phyloP scores from a whole-genome alignment of 2,888 invertebrate genomes.

The Phortica magna region DNA sequence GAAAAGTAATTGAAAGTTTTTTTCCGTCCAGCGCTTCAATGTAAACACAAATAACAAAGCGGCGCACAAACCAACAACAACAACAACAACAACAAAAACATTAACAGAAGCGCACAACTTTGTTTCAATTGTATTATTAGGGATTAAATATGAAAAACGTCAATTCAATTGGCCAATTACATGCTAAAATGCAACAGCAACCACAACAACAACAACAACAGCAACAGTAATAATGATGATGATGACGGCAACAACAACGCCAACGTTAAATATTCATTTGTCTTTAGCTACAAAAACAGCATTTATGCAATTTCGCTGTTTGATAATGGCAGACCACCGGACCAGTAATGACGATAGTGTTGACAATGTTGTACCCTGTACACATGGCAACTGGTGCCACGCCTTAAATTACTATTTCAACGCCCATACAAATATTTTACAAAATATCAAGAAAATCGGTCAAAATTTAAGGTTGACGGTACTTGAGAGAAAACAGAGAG shows the following conservation, averaged over 20 bases:
- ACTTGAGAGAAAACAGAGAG: too few relatives aligned
- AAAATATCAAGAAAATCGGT: too few relatives aligned
- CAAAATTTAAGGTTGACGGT: too few relatives aligned
- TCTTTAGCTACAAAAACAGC: not conserved
- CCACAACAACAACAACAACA: not conserved
- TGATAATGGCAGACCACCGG: not conserved
- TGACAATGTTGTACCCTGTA: too few relatives aligned
- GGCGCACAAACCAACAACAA: not conserved
- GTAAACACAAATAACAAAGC: not conserved
- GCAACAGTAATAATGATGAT: too few relatives aligned
- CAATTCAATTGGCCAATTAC: not conserved
- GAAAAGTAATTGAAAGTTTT: not conserved
- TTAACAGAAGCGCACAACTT: not conserved
- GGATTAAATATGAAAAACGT: not conserved
- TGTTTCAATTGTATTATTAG: not conserved
- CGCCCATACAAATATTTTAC: too few relatives aligned
- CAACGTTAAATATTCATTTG: too few relatives aligned
- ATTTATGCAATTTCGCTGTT: constrained; percentile 7
- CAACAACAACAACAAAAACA: not conserved
- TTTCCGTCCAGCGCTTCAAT: not conserved
- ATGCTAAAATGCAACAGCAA: not conserved
- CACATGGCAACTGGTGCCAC: too few relatives aligned
- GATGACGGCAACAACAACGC: too few relatives aligned
- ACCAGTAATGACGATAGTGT: not conserved
- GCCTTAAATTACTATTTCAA: too few relatives aligned